phyloP scores from a whole-genome alignment of 1,140 invertebrate species.

The Drosophila athabasca region DNA sequence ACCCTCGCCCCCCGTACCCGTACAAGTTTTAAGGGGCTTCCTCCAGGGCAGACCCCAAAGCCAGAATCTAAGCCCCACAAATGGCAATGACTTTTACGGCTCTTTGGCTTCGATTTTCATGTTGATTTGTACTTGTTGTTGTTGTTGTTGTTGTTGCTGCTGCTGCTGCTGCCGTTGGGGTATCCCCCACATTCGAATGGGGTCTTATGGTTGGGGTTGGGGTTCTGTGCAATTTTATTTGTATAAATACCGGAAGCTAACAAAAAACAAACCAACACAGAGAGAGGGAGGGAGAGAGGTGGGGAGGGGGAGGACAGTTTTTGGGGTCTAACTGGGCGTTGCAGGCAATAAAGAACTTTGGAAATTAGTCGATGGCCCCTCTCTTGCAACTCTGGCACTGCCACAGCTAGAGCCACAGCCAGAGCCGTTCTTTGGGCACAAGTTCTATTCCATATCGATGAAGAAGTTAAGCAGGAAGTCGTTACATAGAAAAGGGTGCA shows the following conservation, averaged over 20 bases:
- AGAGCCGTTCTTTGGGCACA: conserved; percentile 47
- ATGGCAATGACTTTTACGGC: conserved; percentile 66
- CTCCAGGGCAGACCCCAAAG: conserved; percentile 1
- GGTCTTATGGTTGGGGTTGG: conserved; percentile 32
- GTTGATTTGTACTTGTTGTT: conserved; percentile 73
- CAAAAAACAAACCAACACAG: conserved; percentile 26
- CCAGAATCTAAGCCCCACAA: conserved; percentile 30
- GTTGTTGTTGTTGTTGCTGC: no score
- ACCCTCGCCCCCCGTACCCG: not conserved
- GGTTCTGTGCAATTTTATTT: conserved; percentile 76
- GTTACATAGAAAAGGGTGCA: conserved; percentile 53
- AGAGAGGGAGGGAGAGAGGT: not conserved
- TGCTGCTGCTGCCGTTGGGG: no score
- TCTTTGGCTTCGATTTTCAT: conserved; percentile 70
- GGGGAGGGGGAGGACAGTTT: conserved; percentile 1
- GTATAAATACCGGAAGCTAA: conserved; percentile 82
- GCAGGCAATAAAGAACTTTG: conserved; percentile 82
- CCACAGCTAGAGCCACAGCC: not conserved
- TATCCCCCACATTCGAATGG: no score
- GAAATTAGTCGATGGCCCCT: conserved; percentile 71
- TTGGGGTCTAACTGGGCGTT: conserved; percentile 50
- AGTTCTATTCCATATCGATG: conserved; percentile 62
- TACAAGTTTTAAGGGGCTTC: conserved; percentile 43
- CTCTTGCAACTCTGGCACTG: conserved; percentile 29
- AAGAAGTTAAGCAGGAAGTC: conserved; percentile 78